Base-by-base conservation (phyloP, 2,888 invertebrate genomes). In the Acanthosepion lycidas region DNA sequence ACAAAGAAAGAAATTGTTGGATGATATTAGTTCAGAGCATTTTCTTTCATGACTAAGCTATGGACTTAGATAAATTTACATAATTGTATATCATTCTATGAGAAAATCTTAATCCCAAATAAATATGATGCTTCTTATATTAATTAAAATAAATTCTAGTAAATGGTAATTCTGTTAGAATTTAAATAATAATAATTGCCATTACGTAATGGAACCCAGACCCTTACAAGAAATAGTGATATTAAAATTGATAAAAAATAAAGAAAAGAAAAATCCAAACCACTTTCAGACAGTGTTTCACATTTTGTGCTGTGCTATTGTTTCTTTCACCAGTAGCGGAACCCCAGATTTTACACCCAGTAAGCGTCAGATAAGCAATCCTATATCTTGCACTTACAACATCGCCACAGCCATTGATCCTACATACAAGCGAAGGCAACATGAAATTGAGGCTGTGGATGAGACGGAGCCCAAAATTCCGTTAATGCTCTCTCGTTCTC, bases 391-490 rank as follows among this genome's bases (percentile, higher is more conserved):
- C 91, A 94, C 94, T 20, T 97, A 96, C 94, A 97, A 97, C 95
- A 97, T 97, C 92, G 97, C 97, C 12, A 95, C 96, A 12, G 97
- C 97, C 20, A 97, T 97, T 92, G 97, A 97, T 94, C 97, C 97
- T 5, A 97, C 97, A 6, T 97, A 96, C 94, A 96, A 96, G 64
- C 95, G 96, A 26, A 94, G 96, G 94, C 95, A 96, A 42, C 96
- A 95, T 15, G 95, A 96, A 93, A 94, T 95, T 53, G 94, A 95
- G 18, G 93, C 94, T 28, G 92, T 94, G 3, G 96, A 96, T 55
- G 95, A 95, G 55, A 96, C 95, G 0, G 96, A 96, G 2, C 95
- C 96, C 64, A 96, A 96, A 95, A 95, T 95, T 91, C 96, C 96
- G 9, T 95, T 96, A 42, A 95, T 96, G 23, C 95, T 96, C 42